Evolutionary conservation across 2,888 invertebrate genomes (phyloP).

Genomic region (Melanargia galathea): DNA sequence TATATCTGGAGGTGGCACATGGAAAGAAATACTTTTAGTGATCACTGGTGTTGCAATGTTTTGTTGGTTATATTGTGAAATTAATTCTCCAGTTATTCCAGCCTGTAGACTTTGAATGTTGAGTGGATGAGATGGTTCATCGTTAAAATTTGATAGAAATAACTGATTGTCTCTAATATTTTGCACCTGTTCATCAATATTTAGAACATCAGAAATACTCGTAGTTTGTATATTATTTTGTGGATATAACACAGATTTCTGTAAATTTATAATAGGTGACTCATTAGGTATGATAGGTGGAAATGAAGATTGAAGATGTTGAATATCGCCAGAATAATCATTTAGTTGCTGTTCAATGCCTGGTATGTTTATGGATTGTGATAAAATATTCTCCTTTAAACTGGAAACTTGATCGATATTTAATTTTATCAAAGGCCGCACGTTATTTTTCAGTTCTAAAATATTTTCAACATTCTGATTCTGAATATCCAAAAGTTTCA

Average conservation of each 20-base stretch:
- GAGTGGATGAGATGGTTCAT: neutral
- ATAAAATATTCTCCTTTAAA: neutral
- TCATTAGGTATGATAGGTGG: neutral
- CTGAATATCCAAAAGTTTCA: neutral
- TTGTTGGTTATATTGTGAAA: conserved; percentile 1
- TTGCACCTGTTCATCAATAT: neutral
- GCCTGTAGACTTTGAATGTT: neutral
- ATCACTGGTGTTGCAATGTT: conserved; percentile 66
- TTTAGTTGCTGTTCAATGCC: neutral
- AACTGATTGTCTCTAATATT: conserved; percentile 4
- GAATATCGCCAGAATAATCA: neutral
- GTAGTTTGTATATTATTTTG: neutral
- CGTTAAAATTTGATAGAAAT: neutral
- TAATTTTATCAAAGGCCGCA: neutral
- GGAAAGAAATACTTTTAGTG: conserved; percentile 88
- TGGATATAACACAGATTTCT: neutral
- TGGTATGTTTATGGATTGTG: neutral
- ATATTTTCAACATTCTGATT: neutral
- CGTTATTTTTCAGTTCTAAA: neutral
- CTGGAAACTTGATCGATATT: neutral
- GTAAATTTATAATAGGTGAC: conserved; percentile 19
- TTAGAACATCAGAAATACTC: neutral
- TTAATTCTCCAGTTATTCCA: neutral
- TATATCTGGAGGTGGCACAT: conserved; percentile 87
- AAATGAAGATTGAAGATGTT: conserved; percentile 8